Evolutionary conservation across 1,140 invertebrate genomes (phyloP).

Genomic region (Pachyrhynchus sulphureomaculatus): DNA sequence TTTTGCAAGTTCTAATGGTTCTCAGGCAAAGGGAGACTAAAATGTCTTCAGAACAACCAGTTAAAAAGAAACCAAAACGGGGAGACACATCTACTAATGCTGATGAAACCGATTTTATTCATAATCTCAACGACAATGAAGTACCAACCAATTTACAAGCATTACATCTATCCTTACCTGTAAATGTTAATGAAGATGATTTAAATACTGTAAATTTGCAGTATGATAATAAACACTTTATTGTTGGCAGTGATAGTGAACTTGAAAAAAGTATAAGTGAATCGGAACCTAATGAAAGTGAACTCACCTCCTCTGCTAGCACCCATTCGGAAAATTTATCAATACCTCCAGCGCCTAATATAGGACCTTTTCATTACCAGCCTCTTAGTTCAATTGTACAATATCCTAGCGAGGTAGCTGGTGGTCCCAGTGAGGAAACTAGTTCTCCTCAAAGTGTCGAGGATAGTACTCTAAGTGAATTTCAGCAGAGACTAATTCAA

Average conservation of each 20-base stretch:
- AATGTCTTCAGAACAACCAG: constrained; percentile 69
- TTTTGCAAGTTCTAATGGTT: constrained; percentile 48
- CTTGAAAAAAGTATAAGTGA: constrained; percentile 33
- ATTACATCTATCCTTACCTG: constrained; percentile 45
- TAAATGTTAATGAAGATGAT: constrained; percentile 46
- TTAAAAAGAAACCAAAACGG: constrained; percentile 72
- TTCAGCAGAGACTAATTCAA: constrained; percentile 64
- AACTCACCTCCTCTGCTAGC: constrained; percentile 16
- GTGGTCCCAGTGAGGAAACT: background rate
- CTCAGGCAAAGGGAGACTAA: constrained; percentile 44
- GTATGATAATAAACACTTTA: constrained; percentile 36
- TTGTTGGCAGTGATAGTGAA: constrained; percentile 40
- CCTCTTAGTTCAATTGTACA: constrained; percentile 10
- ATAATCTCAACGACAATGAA: constrained; percentile 39
- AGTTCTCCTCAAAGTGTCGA: background rate
- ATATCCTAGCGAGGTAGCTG: background rate
- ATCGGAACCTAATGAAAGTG: constrained; percentile 22
- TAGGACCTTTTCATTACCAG: constrained; percentile 16
- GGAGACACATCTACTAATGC: constrained; percentile 57
- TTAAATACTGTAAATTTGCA: constrained; percentile 39
- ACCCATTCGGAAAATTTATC: constrained; percentile 35
- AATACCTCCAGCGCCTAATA: constrained; percentile 42
- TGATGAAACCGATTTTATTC: constrained; percentile 56
- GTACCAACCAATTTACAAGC: constrained; percentile 39
- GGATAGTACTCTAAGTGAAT: constrained; percentile 49